Percentiles rank a stretch among this genome's conserved stretches.
Conservation (phyloP, 2,113 vertebrate species). For the Aplodontia rufa region DNA sequence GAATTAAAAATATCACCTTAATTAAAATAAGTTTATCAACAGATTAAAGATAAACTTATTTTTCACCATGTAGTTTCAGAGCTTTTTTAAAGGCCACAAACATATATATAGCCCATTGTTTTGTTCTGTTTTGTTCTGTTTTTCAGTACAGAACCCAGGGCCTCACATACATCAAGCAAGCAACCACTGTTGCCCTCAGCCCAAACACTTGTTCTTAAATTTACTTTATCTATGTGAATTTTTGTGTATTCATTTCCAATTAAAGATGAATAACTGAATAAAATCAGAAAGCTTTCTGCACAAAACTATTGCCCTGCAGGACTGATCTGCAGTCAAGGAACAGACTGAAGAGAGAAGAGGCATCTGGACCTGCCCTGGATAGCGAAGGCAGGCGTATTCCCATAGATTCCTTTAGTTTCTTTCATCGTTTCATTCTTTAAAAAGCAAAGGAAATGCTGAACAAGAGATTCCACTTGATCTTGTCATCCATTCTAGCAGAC, state of each 20-base stretch:
- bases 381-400: background rate
- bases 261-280: background rate
- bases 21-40: conserved; percentile 11
- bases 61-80: conserved; percentile 8
- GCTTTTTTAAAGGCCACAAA: background rate
- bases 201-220: conserved; percentile 7
- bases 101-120: conserved; percentile 5
- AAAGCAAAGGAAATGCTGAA: background rate
- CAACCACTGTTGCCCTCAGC: background rate
- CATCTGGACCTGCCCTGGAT: background rate
- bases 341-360: background rate
- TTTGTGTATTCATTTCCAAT: background rate
- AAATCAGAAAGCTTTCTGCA: background rate
- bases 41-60: background rate
- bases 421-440: background rate
- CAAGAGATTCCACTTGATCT: background rate
- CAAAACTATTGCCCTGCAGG: background rate
- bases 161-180: background rate
- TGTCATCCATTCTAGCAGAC: background rate
- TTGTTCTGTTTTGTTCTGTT: background rate
- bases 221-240: conserved; percentile 5
- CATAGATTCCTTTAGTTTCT: background rate
- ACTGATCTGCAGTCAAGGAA: background rate
- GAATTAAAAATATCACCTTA: background rate
- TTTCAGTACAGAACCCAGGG: background rate